These are phyloP conservation scores for Uloborus plumipes DNA, from an alignment of 2,888 invertebrate species.

Conservation along the genomic window DNA sequence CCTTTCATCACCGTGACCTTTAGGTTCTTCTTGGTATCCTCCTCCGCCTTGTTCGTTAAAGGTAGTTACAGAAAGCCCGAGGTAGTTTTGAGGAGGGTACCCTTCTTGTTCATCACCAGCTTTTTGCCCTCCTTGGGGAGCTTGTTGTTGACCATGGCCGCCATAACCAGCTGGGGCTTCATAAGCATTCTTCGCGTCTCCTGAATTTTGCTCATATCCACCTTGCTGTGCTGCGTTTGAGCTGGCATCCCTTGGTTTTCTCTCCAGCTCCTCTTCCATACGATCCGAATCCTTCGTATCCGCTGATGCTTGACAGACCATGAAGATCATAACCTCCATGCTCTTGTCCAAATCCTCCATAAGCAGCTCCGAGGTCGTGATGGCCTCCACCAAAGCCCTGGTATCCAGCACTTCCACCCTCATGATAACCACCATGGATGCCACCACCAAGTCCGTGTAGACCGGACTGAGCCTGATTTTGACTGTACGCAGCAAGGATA, in stretches of 20 bases:
- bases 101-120: not conserved
- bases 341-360: conserved; percentile 8
- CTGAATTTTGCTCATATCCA: conserved; percentile 12
- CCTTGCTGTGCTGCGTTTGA: not conserved
- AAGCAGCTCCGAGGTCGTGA: conserved; percentile 23
- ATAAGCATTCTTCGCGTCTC: not conserved
- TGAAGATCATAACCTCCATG: conserved; percentile 27
- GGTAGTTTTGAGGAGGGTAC: conserved; percentile 15
- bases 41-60: conserved; percentile 45
- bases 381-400: conserved; percentile 20
- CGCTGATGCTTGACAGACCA: conserved; percentile 4
- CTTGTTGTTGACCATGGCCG: not conserved
- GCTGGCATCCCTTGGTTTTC: not conserved
- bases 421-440: conserved; percentile 41
- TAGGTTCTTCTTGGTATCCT: conserved; percentile 24
- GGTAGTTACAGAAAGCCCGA: conserved; percentile 45
- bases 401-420: not conserved
- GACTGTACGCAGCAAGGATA: conserved; percentile 36
- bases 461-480: conserved; percentile 32
- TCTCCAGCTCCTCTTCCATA: conserved; percentile 41
- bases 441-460: conserved; percentile 36
- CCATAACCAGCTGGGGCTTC: not conserved
- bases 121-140: not conserved
- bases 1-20: not conserved
- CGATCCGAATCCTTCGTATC: conserved; percentile 1